These are phyloP conservation scores for Orthonychiurus folsomi DNA, from an alignment of 2,888 invertebrate species.

Conservation along the genomic window DNA sequence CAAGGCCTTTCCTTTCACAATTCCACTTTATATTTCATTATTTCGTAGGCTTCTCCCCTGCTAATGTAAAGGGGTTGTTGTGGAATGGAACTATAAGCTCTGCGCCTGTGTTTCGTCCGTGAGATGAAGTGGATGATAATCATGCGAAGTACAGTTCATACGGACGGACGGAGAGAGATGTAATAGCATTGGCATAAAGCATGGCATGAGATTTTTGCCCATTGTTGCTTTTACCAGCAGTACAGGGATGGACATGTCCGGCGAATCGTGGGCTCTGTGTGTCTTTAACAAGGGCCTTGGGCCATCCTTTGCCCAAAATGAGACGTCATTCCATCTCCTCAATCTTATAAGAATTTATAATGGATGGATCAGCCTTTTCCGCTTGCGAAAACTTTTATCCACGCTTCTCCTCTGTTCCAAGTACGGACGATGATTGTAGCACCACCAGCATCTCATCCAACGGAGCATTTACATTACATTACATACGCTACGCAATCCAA, in stretches of 20 bases:
- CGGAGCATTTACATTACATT: no score
- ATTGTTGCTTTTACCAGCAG: not conserved
- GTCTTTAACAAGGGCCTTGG: not conserved
- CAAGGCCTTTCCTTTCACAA: constrained; percentile 8
- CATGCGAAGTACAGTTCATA: not conserved
- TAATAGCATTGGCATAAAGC: not conserved
- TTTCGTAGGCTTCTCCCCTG: not conserved
- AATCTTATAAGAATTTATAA: no score
- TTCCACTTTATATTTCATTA: constrained; percentile 4
- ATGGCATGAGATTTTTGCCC: not conserved
- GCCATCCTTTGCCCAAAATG: not conserved
- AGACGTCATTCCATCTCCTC: not conserved
- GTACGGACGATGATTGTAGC: no score
- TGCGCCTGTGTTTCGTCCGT: not conserved
- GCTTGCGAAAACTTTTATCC: no score
- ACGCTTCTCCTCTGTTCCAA: no score
- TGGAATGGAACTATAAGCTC: not conserved
- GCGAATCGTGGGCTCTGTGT: no score
- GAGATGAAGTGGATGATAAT: constrained; percentile 1
- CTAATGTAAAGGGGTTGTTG: not conserved
- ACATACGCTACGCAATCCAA: no score
- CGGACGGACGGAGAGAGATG: not conserved
- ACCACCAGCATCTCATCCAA: no score
- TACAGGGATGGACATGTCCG: not conserved
- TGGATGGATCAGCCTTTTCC: no score